Evolutionary conservation across 1,140 invertebrate genomes (phyloP).

Genomic region (Drosophila triauraria): DNA sequence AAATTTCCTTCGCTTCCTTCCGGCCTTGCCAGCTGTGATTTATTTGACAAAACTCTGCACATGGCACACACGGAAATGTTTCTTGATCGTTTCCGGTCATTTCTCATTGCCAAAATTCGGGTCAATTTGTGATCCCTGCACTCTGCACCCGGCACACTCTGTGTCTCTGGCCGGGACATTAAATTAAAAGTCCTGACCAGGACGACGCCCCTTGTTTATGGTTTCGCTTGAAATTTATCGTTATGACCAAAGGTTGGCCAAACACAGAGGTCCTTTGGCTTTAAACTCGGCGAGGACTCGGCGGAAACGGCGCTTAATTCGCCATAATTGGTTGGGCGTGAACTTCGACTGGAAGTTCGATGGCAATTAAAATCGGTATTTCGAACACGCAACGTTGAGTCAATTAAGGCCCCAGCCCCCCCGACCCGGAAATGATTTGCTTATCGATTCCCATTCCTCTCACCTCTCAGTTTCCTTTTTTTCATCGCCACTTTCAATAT

Average conservation of each 20-base stretch:
- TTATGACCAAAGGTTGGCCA: slow-evolving; percentile 28
- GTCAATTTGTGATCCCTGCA: slow-evolving; percentile 38
- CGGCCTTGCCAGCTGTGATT: slow-evolving; percentile 16
- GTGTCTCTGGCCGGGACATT: slow-evolving; percentile 26
- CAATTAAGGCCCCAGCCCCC: slow-evolving; percentile 3
- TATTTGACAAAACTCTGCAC: slow-evolving; percentile 35
- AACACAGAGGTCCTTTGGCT: slow-evolving; percentile 14
- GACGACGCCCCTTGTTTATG: slow-evolving; percentile 9
- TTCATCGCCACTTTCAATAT: slow-evolving; percentile 14
- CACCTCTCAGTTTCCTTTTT: background rate
- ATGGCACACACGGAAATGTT: slow-evolving; percentile 37
- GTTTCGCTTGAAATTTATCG: slow-evolving; percentile 45
- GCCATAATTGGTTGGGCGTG: slow-evolving; percentile 36
- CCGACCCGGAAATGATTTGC: slow-evolving; percentile 10
- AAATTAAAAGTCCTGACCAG: slow-evolving; percentile 27
- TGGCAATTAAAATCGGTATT: slow-evolving; percentile 40
- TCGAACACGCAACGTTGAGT: slow-evolving; percentile 20
- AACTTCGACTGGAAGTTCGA: slow-evolving; percentile 17
- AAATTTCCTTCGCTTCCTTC: slow-evolving; percentile 14
- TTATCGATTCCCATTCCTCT: slow-evolving; percentile 17
- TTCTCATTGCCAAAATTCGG: slow-evolving; percentile 32
- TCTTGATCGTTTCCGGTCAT: slow-evolving; percentile 40
- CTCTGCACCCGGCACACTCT: background rate
- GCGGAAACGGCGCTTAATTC: slow-evolving; percentile 2
- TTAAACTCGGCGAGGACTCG: background rate